Percentiles rank a stretch among this genome's conserved stretches.
These are phyloP conservation scores for Bagarius yarrelli DNA, from an alignment of 2,113 vertebrate species.

Conservation along the genomic window DNA sequence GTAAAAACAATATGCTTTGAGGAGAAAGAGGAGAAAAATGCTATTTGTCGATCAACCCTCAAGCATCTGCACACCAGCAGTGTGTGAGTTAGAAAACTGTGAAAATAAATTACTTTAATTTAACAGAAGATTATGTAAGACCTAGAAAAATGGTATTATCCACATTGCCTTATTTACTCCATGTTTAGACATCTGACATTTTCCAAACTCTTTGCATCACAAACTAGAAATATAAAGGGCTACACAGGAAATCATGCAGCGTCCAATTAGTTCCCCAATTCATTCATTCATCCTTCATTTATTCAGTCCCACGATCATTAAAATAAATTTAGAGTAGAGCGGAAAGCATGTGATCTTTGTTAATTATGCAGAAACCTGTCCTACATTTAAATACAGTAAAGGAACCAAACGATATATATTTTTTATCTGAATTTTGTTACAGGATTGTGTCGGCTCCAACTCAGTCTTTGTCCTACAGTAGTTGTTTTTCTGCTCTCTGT, in stretches of 20 bases:
- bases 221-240: neutral
- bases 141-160: neutral
- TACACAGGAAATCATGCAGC: neutral
- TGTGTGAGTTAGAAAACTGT: neutral
- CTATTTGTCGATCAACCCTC: neutral
- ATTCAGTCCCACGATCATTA: neutral
- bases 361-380: slow-evolving; percentile 6
- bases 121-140: neutral
- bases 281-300: neutral
- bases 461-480: slow-evolving; percentile 3
- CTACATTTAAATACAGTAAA: neutral
- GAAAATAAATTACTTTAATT: neutral
- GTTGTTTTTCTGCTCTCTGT: neutral
- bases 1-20: neutral
- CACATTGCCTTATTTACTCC: neutral
- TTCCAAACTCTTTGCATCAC: neutral
- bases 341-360: neutral
- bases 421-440: neutral
- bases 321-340: too few relatives aligned
- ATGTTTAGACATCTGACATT: neutral
- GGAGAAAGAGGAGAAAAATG: neutral
- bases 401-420: neutral
- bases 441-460: neutral
- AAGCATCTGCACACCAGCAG: neutral
- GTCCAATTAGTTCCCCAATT: neutral